A percentile compares a stretch with the other conserved stretches of the same genome.
Conservation (phyloP, 2,113 vertebrate genomes). For the Clinocottus analis region DNA sequence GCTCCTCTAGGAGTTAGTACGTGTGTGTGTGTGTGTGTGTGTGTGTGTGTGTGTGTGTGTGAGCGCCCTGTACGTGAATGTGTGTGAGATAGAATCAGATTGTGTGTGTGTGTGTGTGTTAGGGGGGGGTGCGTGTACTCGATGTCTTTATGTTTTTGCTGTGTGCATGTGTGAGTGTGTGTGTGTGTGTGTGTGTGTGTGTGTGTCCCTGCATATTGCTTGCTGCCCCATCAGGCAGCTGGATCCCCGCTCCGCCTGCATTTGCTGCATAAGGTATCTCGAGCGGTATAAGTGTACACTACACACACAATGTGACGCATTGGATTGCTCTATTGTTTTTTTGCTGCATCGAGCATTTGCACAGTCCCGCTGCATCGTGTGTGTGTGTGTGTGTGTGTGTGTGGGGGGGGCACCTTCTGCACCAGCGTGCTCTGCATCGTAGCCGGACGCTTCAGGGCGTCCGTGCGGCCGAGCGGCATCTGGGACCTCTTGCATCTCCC, state of each 20-base stretch:
- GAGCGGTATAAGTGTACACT: constrained; percentile 19
- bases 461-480: constrained; percentile 36
- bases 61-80: not conserved
- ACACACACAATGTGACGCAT: constrained; percentile 46
- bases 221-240: constrained; percentile 46
- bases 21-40: constrained; percentile 26
- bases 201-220: constrained; percentile 15
- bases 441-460: constrained; percentile 47
- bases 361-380: constrained; percentile 34
- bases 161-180: constrained; percentile 15
- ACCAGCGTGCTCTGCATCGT: constrained; percentile 48
- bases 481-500: constrained; percentile 22
- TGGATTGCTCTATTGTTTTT: constrained; percentile 54
- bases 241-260: constrained; percentile 27
- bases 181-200: constrained; percentile 9
- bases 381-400: too few relatives aligned
- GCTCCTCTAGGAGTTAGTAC: constrained; percentile 40
- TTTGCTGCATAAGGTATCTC: constrained; percentile 61
- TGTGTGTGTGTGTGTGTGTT: constrained; percentile 32
- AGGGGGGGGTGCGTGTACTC: constrained; percentile 25
- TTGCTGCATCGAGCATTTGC: constrained; percentile 57
- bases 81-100: constrained; percentile 13
- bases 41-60: constrained; percentile 33
- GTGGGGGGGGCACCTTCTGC: constrained; percentile 46
- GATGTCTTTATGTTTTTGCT: constrained; percentile 13